Base-by-base conservation (phyloP, 2,113 vertebrate genomes). In the Phalacrocorax pelagicus region DNA sequence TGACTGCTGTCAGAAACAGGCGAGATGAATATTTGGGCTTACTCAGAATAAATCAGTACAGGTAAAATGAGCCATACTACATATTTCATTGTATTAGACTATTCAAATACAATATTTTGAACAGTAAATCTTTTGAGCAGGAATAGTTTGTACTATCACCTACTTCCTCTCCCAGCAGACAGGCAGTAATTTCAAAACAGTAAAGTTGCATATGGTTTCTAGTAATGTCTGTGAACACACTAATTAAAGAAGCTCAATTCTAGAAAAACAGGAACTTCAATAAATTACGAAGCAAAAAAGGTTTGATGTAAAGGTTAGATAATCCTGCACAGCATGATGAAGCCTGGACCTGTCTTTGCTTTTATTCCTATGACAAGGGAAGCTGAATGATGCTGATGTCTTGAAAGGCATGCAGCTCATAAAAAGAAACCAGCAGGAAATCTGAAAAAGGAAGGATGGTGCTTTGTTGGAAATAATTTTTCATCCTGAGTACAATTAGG, bases 401-500 rank as follows among this genome's bases (percentile, higher is more conserved):
- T 97, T 97, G 97, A 98, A 98, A 98, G 97, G 94, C 94, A 96
- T 90, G 83, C 23, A n/a, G 72, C 86, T 98, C 94, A 91, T 98
- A 94, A 98, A 98, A 97, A 97, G 88, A 96, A 97, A 86, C 27
- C 95, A 97, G 97, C 97, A 97, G 95, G 97, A 97, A 97, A 95
- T 96, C 95, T 97, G 93, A 97, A 92, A 96, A 93, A 97, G 92
- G 92, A 97, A 98, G 78, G 92, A 91, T 96, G 90, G 62, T 77
- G 65, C 96, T 98, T 97, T 97, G 96, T 88, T 97, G 93, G 91
- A 96, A 97, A 96, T 80, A 97, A 83, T 98, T 97, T 98, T 97
- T 98, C 95, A 98, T 97, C 96, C 73, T 94, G 91, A 97, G 90
- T 97, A 97, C 96, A 97, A 96, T 98, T 98, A 98, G 72, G 90